phyloP scores from a whole-genome alignment of 1,140 invertebrate species.

The Hyphantria cunea region DNA sequence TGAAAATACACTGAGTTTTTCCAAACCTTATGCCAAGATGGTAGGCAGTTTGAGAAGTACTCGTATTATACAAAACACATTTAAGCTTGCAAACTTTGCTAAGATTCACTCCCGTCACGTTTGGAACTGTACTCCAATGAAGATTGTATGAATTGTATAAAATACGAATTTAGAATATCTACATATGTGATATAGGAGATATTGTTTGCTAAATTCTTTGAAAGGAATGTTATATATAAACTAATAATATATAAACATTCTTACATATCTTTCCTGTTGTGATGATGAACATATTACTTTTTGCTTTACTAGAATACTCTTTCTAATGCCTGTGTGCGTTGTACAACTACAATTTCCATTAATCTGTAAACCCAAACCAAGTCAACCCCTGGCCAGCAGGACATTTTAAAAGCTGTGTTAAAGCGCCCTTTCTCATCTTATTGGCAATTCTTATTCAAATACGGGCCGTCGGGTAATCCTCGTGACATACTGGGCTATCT shows the following conservation, averaged over 20 bases:
- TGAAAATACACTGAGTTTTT: not conserved
- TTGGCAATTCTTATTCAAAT: slow-evolving; percentile 78
- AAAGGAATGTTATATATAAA: too few relatives aligned
- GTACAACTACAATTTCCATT: not conserved
- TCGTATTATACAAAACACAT: slow-evolving; percentile 18
- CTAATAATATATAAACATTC: too few relatives aligned
- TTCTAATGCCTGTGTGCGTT: too few relatives aligned
- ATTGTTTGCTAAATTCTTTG: not conserved
- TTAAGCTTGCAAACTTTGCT: slow-evolving; percentile 7
- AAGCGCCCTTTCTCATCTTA: slow-evolving; percentile 52
- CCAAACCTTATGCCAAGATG: not conserved
- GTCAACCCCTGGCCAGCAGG: slow-evolving; percentile 50
- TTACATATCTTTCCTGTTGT: too few relatives aligned
- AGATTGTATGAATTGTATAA: slow-evolving; percentile 2
- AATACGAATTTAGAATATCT: slow-evolving; percentile 10
- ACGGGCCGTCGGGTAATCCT: slow-evolving; percentile 60
- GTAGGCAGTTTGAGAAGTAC: slow-evolving; percentile 2
- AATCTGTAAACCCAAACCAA: slow-evolving; percentile 11
- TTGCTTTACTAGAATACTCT: too few relatives aligned
- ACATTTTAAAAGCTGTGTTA: slow-evolving; percentile 52
- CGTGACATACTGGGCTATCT: slow-evolving; percentile 66
- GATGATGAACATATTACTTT: too few relatives aligned
- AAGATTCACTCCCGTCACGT: slow-evolving; percentile 3
- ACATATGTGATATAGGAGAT: not conserved
- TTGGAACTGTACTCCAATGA: slow-evolving; percentile 9